Evolutionary conservation across 2,888 invertebrate genomes (phyloP).

Genomic region (Lepeophtheirus nordmannii): DNA sequence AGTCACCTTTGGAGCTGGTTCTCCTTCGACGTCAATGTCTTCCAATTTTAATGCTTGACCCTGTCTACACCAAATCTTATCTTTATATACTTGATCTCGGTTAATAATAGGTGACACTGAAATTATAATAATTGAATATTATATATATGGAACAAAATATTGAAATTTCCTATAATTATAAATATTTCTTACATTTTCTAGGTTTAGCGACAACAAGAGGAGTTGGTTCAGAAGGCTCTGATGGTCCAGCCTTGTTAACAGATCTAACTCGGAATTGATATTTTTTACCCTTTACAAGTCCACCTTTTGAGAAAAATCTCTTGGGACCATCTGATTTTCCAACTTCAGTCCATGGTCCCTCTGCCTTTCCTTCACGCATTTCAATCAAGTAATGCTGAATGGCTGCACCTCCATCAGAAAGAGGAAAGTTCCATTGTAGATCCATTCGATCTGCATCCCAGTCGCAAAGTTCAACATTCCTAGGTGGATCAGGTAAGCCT

Average conservation of each 20-base stretch:
- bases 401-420: constrained; percentile 81
- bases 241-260: constrained; percentile 73
- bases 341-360: constrained; percentile 31
- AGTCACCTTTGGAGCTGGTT: constrained; percentile 75
- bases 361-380: constrained; percentile 44
- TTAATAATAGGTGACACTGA: constrained; percentile 90
- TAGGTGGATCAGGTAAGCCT: constrained; percentile 42
- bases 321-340: constrained; percentile 31
- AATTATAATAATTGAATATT: constrained; percentile 31
- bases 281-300: constrained; percentile 74
- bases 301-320: constrained; percentile 86
- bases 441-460: constrained; percentile 96
- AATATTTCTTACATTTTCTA: constrained; percentile 20
- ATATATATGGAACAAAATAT: neutral
- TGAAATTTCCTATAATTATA: neutral
- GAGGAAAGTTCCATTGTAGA: constrained; percentile 82
- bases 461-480: constrained; percentile 73
- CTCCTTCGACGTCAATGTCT: constrained; percentile 70
- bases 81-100: constrained; percentile 74
- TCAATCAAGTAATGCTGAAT: constrained; percentile 84
- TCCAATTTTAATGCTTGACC: constrained; percentile 76
- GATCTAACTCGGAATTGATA: constrained; percentile 87
- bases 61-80: constrained; percentile 52
- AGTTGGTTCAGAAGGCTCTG: constrained; percentile 74
- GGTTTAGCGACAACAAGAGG: constrained; percentile 29